Percentiles rank a stretch among this genome's conserved stretches.
These are phyloP conservation scores for Polydrusus pterygomalis DNA, from an alignment of 2,888 invertebrate genomes.

Conservation along the genomic window DNA sequence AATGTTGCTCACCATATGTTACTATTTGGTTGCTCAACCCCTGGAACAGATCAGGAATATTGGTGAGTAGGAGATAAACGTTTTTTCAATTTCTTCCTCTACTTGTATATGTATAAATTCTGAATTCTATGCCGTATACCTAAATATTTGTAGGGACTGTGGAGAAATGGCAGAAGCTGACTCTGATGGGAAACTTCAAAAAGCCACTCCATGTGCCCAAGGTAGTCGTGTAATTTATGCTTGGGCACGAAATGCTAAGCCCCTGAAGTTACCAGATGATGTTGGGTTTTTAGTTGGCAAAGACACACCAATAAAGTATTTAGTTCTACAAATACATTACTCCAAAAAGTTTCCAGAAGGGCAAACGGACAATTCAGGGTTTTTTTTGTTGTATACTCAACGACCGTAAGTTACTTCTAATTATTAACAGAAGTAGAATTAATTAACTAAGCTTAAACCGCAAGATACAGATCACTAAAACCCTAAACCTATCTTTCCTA, in stretches of 20 bases:
- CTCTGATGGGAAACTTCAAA: conserved; percentile 70
- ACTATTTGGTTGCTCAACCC: conserved; percentile 90
- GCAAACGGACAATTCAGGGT: conserved; percentile 88
- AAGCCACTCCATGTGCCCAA: conserved; percentile 84
- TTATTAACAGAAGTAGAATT: too few relatives aligned
- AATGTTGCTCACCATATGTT: conserved; percentile 95
- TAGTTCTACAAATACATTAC: conserved; percentile 90
- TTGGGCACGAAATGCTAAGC: conserved; percentile 95
- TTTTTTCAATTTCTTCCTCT: too few relatives aligned
- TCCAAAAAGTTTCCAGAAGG: conserved; percentile 75
- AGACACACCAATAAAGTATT: conserved; percentile 86
- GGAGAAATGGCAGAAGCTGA: conserved; percentile 88
- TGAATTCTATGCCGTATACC: too few relatives aligned
- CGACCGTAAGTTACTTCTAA: conserved; percentile 75
- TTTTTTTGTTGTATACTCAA: conserved; percentile 86
- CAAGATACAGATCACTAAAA: too few relatives aligned
- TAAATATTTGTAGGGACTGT: conserved; percentile 84
- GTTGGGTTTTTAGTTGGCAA: conserved; percentile 96
- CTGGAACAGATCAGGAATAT: conserved; percentile 81
- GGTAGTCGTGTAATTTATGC: conserved; percentile 90
- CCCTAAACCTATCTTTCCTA: too few relatives aligned
- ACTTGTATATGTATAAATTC: too few relatives aligned
- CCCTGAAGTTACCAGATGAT: conserved; percentile 84
- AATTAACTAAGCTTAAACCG: too few relatives aligned
- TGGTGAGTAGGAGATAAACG: too few relatives aligned